Conservation (phyloP, 2,113 vertebrate species). For the Toxotes chatareus region DNA sequence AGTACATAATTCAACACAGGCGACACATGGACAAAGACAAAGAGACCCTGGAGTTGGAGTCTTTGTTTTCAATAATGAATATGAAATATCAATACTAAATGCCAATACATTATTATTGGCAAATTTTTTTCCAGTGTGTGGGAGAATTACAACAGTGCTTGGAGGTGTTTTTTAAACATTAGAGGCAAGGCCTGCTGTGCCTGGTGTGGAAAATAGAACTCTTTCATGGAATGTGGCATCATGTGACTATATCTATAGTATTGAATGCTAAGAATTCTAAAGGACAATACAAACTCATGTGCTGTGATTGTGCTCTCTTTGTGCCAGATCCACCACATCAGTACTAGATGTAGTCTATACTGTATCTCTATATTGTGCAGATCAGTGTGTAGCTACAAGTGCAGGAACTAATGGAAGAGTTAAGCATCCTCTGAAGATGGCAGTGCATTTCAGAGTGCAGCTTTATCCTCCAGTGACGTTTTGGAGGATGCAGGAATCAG, state of each 20-base stretch:
- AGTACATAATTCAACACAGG: constrained; percentile 47
- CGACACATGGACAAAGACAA: constrained; percentile 53
- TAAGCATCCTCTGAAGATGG: constrained; percentile 1
- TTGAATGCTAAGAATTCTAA: not conserved
- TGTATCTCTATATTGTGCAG: constrained; percentile 13
- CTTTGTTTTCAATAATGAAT: constrained; percentile 28
- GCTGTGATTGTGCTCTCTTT: constrained; percentile 37
- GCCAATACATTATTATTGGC: not conserved
- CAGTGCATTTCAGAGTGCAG: constrained; percentile 34
- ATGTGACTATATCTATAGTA: not conserved
- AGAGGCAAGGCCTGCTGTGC: constrained; percentile 22
- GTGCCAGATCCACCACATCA: not conserved
- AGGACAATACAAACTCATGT: not conserved
- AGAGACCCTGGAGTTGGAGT: constrained; percentile 75
- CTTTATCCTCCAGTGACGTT: constrained; percentile 1
- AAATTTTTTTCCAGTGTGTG: not conserved
- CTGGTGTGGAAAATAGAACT: not conserved
- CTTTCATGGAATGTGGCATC: not conserved
- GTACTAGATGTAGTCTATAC: not conserved
- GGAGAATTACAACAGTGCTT: constrained; percentile 3
- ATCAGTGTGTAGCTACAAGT: not conserved
- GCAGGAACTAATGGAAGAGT: not conserved
- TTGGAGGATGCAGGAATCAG: not conserved
- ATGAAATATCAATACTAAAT: constrained; percentile 20
- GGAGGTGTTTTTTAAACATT: not conserved